Conservation (phyloP, 2,113 vertebrate genomes). For the Vidua macroura region DNA sequence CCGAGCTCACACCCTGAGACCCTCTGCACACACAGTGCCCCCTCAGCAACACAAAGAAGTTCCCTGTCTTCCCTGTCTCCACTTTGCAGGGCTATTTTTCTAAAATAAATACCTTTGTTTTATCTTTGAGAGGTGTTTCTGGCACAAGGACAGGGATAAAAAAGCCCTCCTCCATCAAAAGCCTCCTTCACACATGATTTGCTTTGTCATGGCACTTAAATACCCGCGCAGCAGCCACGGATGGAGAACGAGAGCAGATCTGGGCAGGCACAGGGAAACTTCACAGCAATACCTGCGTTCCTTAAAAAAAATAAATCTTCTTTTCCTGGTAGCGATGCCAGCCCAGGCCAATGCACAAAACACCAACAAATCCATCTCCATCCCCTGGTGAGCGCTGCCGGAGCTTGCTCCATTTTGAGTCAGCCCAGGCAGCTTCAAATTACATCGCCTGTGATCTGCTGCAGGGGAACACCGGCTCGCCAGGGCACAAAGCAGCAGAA, state of each 20-base stretch:
- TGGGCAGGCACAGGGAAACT: not conserved
- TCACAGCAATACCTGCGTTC: not conserved
- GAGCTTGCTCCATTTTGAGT: constrained; percentile 52
- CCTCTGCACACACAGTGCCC: not conserved
- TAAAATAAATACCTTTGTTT: not conserved
- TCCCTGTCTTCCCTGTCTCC: fast-evolving
- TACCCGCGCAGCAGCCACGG: not conserved
- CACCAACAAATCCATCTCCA: not conserved
- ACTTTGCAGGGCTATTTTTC: not conserved
- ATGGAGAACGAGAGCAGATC: not conserved
- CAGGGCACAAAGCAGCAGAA: not conserved
- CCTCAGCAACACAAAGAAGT: not conserved
- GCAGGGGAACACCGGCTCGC: not conserved
- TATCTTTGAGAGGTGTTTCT: not conserved
- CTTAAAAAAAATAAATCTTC: not conserved
- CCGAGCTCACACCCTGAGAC: not conserved
- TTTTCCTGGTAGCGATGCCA: not conserved
- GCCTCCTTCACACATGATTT: not conserved
- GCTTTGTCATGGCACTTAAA: constrained; percentile 59
- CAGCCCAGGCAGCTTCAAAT: not conserved
- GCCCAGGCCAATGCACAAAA: not conserved
- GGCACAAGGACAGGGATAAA: not conserved
- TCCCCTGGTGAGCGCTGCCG: not conserved
- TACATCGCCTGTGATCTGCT: not conserved
- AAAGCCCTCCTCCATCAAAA: not conserved